phyloP scores from a whole-genome alignment of 2,888 invertebrate species.

The Auanema sp. region DNA sequence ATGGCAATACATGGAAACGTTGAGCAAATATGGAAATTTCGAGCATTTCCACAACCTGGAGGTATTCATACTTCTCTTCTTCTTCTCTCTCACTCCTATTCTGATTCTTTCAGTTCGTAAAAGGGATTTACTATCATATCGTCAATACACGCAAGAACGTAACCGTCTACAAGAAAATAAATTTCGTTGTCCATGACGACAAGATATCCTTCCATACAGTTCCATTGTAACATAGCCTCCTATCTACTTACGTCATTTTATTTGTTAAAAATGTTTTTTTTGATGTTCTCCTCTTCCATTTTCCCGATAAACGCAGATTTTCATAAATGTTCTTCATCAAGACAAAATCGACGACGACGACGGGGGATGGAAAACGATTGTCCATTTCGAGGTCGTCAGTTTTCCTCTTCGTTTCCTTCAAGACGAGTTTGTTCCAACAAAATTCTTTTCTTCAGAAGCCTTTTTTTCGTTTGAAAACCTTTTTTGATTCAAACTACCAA shows the following conservation, averaged over 20 bases:
- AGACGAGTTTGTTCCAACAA: too few species aligned
- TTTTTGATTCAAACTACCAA: too few species aligned
- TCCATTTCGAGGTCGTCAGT: not conserved
- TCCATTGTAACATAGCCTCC: too few species aligned
- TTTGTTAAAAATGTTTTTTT: too few species aligned
- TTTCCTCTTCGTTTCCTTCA: not conserved
- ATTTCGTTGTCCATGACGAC: not conserved
- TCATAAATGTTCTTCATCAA: too few species aligned
- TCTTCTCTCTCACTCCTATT: not conserved
- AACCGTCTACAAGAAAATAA: slow-evolving; percentile 6
- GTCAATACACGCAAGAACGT: not conserved
- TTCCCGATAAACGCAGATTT: too few species aligned
- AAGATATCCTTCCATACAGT: not conserved
- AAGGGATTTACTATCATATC: not conserved
- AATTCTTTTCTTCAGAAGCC: too few species aligned
- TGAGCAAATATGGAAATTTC: slow-evolving; percentile 11
- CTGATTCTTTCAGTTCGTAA: not conserved
- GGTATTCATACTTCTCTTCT: not conserved
- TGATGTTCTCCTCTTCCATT: too few species aligned
- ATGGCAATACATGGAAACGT: slow-evolving; percentile 12
- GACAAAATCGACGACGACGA: too few species aligned
- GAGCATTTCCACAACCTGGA: not conserved
- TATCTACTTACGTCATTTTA: too few species aligned
- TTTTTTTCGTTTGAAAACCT: too few species aligned
- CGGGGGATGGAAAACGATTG: too few species aligned